These are phyloP conservation scores for Drosophila algonquin DNA, from an alignment of 2,888 invertebrate species.

Conservation along the genomic window DNA sequence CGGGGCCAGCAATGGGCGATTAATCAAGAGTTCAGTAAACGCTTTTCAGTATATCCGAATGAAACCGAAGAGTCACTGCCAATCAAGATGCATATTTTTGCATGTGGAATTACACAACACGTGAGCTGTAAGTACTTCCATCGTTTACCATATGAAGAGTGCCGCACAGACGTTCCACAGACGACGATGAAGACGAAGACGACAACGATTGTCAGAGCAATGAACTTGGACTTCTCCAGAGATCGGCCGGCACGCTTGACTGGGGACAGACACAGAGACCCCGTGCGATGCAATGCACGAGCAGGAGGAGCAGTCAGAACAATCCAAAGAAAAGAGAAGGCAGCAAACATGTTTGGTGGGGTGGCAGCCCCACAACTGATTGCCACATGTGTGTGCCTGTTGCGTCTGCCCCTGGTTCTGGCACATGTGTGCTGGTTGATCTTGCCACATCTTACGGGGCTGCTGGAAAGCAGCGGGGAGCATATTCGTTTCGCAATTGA, in stretches of 20 bases:
- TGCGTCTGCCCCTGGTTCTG: not conserved
- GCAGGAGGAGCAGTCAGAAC: conserved; percentile 45
- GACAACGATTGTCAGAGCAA: conserved; percentile 49
- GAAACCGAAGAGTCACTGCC: conserved; percentile 34
- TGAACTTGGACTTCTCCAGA: conserved; percentile 65
- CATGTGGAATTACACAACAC: conserved; percentile 66
- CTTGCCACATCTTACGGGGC: conserved; percentile 29
- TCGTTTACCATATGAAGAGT: conserved; percentile 1
- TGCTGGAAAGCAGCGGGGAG: conserved; percentile 32
- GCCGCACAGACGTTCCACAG: conserved; percentile 49
- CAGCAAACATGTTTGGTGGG: conserved; percentile 42
- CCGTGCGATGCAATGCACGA: no score
- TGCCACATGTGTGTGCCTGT: conserved; percentile 30
- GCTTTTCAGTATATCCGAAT: conserved; percentile 17
- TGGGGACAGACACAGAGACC: conserved; percentile 12
- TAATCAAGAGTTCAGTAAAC: conserved; percentile 66
- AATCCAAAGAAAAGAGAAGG: conserved; percentile 16
- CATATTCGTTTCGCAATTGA: conserved; percentile 38
- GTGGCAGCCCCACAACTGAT: conserved; percentile 9
- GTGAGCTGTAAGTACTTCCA: conserved; percentile 45
- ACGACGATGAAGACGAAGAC: conserved; percentile 42
- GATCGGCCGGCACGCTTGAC: conserved; percentile 71
- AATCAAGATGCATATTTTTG: conserved; percentile 74
- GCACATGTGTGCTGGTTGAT: conserved; percentile 18
- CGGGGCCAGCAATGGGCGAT: conserved; percentile 49